Evolutionary conservation across 2,888 invertebrate species (phyloP).

Genomic region (Noctua fimbriata): DNA sequence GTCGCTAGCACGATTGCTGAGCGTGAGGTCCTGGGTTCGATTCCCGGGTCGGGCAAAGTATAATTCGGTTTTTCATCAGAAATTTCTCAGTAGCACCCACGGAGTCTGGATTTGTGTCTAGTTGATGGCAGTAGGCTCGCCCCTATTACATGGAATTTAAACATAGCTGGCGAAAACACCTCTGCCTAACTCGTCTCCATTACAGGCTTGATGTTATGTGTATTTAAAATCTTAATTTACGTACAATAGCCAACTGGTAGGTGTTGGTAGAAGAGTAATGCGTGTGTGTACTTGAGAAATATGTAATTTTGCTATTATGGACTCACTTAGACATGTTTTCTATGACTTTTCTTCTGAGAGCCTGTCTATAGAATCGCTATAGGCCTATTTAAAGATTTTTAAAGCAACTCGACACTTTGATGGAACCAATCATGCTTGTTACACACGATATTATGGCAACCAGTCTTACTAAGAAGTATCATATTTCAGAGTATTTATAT

Average conservation of each 20-base stretch:
- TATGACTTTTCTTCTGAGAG: not conserved
- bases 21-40: no score
- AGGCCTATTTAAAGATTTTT: not conserved
- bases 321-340: not conserved
- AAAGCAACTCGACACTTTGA: not conserved
- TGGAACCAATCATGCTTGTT: not conserved
- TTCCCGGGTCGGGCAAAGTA: no score
- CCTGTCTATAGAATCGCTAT: not conserved
- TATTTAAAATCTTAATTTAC: no score
- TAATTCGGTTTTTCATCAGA: no score
- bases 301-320: not conserved
- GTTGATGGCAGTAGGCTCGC: no score
- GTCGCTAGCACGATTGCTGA: no score
- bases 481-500: not conserved
- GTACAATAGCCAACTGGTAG: not conserved
- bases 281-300: not conserved
- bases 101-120: no score
- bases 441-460: not conserved
- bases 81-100: no score
- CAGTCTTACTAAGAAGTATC: not conserved
- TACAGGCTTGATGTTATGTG: no score
- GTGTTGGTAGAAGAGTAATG: not conserved
- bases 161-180: no score
- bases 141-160: no score
- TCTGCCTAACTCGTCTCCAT: no score